Percentiles rank a stretch among this genome's conserved stretches.
These are phyloP conservation scores for Zootoca vivipara DNA, from an alignment of 2,113 vertebrate genomes.

Conservation along the genomic window DNA sequence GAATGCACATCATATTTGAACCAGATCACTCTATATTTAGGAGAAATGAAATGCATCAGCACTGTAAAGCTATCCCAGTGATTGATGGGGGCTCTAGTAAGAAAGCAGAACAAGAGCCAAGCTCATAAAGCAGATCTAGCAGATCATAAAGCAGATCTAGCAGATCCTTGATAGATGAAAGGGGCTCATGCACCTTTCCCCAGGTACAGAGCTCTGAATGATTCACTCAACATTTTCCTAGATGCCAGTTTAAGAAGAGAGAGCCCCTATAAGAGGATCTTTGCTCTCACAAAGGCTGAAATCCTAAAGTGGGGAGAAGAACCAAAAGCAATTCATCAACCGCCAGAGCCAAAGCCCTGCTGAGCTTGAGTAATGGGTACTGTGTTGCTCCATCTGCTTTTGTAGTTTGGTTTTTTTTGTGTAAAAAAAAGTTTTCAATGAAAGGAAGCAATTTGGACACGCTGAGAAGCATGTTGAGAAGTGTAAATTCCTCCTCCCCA, in stretches of 20 bases:
- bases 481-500: no score
- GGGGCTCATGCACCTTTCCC: conserved; percentile 2
- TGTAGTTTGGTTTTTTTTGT: no score
- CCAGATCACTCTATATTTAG: background rate
- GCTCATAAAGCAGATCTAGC: background rate
- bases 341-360: no score
- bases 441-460: no score
- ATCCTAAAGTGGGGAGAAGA: background rate
- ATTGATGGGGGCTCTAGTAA: conserved; percentile 15
- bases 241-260: background rate
- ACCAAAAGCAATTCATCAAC: background rate
- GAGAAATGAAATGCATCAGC: conserved; percentile 8
- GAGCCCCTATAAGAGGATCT: background rate
- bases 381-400: no score
- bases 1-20: background rate
- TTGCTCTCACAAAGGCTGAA: background rate
- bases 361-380: no score
- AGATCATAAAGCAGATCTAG: background rate
- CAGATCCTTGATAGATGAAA: background rate
- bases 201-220: background rate
- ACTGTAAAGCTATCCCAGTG: background rate
- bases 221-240: background rate
- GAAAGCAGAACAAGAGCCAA: background rate
- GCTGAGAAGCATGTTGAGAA: no score
- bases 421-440: no score